Percentiles rank a stretch among this genome's conserved stretches.
Conservation (phyloP, 2,113 vertebrate genomes). For the Chionis minor region DNA sequence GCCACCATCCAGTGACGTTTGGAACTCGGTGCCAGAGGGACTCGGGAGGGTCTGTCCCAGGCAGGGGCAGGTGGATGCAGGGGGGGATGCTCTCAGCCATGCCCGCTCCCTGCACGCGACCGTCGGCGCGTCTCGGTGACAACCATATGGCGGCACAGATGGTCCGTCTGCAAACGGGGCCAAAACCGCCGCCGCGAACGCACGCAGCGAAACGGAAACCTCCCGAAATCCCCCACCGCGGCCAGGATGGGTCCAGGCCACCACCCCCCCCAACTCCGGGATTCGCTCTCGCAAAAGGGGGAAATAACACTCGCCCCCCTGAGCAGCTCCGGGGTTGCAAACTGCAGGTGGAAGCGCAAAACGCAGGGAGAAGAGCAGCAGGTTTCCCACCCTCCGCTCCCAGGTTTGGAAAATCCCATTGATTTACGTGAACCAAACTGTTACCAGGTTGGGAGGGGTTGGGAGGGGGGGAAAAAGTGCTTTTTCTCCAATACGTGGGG, state of each 20-base stretch:
- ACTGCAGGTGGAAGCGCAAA: background rate
- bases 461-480: accelerated
- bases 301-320: too few species aligned
- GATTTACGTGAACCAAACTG: background rate
- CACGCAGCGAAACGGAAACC: background rate
- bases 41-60: background rate
- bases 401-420: background rate
- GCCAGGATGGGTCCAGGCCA: background rate
- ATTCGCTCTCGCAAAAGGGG: background rate
- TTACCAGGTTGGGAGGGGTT: background rate
- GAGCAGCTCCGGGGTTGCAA: too few species aligned
- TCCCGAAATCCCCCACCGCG: background rate
- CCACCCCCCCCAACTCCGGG: accelerated
- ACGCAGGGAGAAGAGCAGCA: background rate
- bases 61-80: background rate
- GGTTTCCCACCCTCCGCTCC: background rate
- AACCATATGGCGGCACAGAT: background rate
- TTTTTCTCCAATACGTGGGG: too few species aligned
- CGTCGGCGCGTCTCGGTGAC: accelerated
- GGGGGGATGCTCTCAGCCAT: accelerated
- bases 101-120: accelerated
- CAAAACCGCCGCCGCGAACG: background rate
- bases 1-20: background rate
- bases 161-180: background rate
- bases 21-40: background rate